phyloP scores from a whole-genome alignment of 92 coral and sea anemone species.

The Parazoanthus atlanticus region DNA sequence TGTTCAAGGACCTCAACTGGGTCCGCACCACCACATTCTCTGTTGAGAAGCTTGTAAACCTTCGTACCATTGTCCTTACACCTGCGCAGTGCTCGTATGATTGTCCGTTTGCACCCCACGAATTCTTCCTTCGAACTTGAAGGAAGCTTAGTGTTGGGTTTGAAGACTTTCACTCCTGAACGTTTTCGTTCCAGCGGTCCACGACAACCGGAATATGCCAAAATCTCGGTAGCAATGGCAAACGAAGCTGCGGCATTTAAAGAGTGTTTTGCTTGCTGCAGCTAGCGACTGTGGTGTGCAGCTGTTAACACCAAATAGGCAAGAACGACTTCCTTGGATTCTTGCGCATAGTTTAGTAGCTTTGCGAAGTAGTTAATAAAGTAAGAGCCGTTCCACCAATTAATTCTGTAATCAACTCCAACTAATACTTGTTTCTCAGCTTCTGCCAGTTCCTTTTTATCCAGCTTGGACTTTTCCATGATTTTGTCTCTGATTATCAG shows the following conservation, averaged over 20 bases:
- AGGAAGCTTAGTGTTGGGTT: neutral
- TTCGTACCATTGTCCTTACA: neutral
- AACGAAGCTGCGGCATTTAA: conserved; percentile 13
- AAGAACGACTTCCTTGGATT: conserved; percentile 12
- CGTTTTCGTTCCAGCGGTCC: conserved; percentile 21
- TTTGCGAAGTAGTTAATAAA: conserved; percentile 21
- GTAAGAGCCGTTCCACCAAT: conserved; percentile 20
- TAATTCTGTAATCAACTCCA: conserved; percentile 10
- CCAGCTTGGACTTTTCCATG: neutral
- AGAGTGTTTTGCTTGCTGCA: neutral
- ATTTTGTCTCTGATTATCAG: neutral
- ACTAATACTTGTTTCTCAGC: conserved; percentile 7
- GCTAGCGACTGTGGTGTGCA: conserved; percentile 11
- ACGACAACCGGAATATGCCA: neutral
- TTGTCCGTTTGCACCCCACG: neutral
- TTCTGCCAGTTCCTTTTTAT: conserved; percentile 4
- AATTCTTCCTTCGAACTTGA: neutral
- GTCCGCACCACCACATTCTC: conserved; percentile 1
- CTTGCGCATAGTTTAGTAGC: conserved; percentile 5
- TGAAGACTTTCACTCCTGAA: conserved; percentile 18
- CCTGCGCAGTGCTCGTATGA: conserved; percentile 10
- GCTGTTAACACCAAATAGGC: conserved; percentile 4
- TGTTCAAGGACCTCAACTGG: conserved; percentile 25
- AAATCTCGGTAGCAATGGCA: conserved; percentile 18
- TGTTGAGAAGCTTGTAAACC: neutral